These are phyloP conservation scores for Furcifer pardalis DNA, from an alignment of 2,797 vertebrate species.

Conservation along the genomic window DNA sequence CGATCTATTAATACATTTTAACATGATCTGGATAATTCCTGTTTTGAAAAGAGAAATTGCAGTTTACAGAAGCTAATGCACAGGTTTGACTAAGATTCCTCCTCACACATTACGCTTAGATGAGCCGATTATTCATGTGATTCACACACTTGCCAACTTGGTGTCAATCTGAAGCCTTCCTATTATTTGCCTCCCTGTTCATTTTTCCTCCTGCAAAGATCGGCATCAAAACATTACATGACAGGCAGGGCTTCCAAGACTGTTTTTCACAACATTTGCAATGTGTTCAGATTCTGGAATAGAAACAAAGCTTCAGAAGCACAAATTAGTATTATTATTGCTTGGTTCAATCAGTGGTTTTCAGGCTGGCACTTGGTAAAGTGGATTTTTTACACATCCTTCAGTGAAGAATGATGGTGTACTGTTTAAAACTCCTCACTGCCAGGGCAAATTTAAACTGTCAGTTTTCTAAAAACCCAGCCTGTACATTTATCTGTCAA, in stretches of 20 bases:
- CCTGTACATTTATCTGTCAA: conserved; percentile 23
- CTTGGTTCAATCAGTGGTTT: conserved; percentile 1
- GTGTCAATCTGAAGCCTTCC: not conserved
- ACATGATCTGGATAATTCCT: not conserved
- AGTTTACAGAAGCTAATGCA: not conserved
- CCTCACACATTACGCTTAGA: not conserved
- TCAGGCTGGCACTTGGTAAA: not conserved
- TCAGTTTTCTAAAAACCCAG: not conserved
- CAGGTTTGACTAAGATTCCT: not conserved
- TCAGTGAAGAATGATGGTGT: not conserved
- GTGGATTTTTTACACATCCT: not conserved
- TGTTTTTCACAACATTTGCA: not conserved
- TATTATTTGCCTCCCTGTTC: not conserved
- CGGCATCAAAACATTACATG: not conserved
- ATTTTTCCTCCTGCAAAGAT: conserved; percentile 4
- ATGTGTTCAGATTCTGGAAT: not conserved
- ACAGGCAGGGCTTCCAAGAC: not conserved
- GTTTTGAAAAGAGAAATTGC: not conserved
- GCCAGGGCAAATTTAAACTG: conserved; percentile 27
- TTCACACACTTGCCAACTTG: not conserved
- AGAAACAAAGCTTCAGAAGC: not conserved
- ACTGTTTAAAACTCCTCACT: not conserved
- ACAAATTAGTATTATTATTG: conserved; percentile 27
- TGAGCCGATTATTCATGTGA: not conserved
- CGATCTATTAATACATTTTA: not conserved